These are phyloP conservation scores for Malthinus flaveolus DNA, from an alignment of 2,888 invertebrate genomes.

Conservation along the genomic window DNA sequence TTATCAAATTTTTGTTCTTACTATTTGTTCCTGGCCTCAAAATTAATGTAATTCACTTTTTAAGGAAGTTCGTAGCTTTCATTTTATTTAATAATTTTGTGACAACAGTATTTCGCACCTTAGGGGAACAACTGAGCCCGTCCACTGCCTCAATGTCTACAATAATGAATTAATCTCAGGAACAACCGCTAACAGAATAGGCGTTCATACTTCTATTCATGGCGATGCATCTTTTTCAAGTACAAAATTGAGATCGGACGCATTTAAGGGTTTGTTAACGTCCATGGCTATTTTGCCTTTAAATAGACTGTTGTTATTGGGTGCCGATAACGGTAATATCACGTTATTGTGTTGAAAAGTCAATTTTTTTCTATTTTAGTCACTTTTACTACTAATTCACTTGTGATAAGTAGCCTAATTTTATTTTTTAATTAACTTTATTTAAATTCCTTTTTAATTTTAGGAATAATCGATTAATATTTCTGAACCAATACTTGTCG, in stretches of 20 bases:
- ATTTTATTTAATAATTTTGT: constrained; percentile 10
- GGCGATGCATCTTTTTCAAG: constrained; percentile 77
- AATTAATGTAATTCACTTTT: not conserved
- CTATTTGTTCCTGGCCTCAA: no score
- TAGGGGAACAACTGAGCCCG: constrained; percentile 90
- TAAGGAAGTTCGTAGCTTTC: not conserved
- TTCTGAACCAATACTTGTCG: no score
- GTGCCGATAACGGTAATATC: constrained; percentile 89
- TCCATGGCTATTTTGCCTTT: constrained; percentile 87
- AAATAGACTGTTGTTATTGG: constrained; percentile 86
- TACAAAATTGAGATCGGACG: constrained; percentile 84
- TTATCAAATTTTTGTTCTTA: no score
- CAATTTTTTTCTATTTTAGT: constrained; percentile 1
- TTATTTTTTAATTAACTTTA: no score
- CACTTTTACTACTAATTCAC: no score
- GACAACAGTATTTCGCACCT: constrained; percentile 40
- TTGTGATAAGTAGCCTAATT: no score
- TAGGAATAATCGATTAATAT: no score
- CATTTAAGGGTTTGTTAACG: constrained; percentile 89
- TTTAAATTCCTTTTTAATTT: no score
- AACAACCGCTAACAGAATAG: constrained; percentile 90
- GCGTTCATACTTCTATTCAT: constrained; percentile 77
- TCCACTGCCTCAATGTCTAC: constrained; percentile 82
- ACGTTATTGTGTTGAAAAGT: constrained; percentile 71
- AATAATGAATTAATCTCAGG: constrained; percentile 84